Evolutionary conservation across 2,113 vertebrate species (phyloP).

Genomic region (Indicator indicator): DNA sequence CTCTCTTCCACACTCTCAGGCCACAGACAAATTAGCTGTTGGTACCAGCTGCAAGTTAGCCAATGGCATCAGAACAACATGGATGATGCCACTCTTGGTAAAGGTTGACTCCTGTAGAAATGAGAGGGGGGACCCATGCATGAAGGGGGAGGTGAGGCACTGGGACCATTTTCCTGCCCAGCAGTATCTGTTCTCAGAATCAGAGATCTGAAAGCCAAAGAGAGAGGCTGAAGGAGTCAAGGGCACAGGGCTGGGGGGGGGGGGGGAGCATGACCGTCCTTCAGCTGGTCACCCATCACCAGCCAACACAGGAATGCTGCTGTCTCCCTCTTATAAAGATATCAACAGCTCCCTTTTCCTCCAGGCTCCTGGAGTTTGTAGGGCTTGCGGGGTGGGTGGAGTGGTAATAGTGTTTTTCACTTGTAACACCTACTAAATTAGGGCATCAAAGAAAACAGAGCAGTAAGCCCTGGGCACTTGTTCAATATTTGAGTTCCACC

Average conservation of each 20-base stretch:
- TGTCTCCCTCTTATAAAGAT: background rate
- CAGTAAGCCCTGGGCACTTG: background rate
- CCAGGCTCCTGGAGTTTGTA: background rate
- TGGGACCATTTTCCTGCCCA: background rate
- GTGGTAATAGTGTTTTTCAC: background rate
- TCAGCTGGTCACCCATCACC: background rate
- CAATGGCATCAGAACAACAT: background rate
- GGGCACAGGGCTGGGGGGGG: background rate
- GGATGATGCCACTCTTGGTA: background rate
- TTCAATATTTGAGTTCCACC: background rate
- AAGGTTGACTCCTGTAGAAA: slow-evolving; percentile 18
- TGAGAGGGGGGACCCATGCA: background rate
- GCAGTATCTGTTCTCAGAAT: background rate
- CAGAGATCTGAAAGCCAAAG: background rate
- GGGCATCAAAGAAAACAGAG: background rate
- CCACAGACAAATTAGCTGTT: background rate
- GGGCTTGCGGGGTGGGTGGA: fast-evolving
- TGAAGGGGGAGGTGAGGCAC: background rate
- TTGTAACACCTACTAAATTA: background rate
- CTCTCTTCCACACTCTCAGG: background rate
- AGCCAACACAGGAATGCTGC: background rate
- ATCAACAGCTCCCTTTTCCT: background rate
- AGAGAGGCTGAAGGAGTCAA: background rate
- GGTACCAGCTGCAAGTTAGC: background rate
- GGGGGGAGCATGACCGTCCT: background rate